A percentile compares a stretch with the other conserved stretches of the same genome.
Conservation (phyloP, 2,888 invertebrate genomes). For the Habrosyne pyritoides region DNA sequence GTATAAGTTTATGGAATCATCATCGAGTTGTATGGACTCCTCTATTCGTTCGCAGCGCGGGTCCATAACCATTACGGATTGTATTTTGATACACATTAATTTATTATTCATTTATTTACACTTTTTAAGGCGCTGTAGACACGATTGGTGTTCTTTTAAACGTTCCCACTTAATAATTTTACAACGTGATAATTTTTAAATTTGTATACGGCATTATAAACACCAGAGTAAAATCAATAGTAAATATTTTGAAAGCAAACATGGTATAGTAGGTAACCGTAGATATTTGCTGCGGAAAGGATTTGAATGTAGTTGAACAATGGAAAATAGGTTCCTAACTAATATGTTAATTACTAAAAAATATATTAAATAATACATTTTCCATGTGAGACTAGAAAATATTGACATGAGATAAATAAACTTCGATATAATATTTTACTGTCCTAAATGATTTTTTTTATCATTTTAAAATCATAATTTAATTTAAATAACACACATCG, state of each 20-base stretch:
- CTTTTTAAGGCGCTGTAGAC: constrained; percentile 55
- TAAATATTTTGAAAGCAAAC: background rate
- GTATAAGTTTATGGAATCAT: constrained; percentile 83
- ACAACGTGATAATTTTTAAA: constrained; percentile 2
- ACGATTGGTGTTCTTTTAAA: constrained; percentile 25
- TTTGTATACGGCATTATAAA: constrained; percentile 1
- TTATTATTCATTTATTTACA: constrained; percentile 41
- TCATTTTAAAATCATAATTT: too few relatives aligned
- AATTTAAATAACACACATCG: too few relatives aligned
- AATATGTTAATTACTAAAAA: too few relatives aligned
- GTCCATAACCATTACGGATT: constrained; percentile 79
- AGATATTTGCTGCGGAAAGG: background rate
- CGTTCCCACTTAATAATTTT: background rate
- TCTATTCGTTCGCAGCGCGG: constrained; percentile 67
- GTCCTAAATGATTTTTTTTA: too few relatives aligned
- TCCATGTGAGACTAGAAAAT: too few relatives aligned
- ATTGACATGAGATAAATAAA: too few relatives aligned
- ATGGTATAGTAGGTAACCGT: background rate
- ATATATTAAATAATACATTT: too few relatives aligned
- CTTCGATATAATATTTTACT: too few relatives aligned
- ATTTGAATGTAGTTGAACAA: background rate
- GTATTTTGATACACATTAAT: constrained; percentile 74
- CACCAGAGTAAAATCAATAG: background rate
- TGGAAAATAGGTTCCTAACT: background rate
- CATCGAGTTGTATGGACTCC: constrained; percentile 80